phyloP scores from a whole-genome alignment of 2,113 vertebrate genomes.

The Athene noctua region DNA sequence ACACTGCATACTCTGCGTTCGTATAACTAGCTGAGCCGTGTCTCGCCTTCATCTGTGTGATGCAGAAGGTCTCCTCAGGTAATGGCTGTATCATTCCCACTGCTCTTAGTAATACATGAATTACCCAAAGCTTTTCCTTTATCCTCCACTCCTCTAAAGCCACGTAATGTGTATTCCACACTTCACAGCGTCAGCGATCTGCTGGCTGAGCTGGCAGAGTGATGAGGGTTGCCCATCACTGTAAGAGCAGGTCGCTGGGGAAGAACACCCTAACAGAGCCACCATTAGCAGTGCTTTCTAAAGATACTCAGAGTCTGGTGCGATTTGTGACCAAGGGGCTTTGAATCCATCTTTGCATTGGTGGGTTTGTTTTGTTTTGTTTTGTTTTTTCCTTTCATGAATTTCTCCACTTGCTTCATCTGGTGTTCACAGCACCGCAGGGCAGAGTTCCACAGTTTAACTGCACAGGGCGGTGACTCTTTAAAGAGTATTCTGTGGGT shows the following conservation, averaged over 20 bases:
- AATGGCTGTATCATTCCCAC: neutral
- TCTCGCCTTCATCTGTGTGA: neutral
- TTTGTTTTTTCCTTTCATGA: neutral
- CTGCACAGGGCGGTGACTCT: too few relatives aligned
- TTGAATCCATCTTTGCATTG: neutral
- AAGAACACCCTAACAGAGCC: neutral
- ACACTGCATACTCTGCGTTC: neutral
- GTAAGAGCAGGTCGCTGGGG: neutral
- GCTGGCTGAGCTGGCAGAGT: neutral
- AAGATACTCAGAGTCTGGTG: neutral
- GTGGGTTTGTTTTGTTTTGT: too few relatives aligned
- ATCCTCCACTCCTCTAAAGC: neutral
- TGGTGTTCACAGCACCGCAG: neutral
- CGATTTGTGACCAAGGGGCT: neutral
- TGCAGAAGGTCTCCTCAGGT: neutral
- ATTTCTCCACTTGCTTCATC: neutral
- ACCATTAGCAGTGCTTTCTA: neutral
- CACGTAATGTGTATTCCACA: rapidly evolving
- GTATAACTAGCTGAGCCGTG: neutral
- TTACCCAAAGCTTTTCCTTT: neutral
- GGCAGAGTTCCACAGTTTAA: neutral
- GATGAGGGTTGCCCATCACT: neutral
- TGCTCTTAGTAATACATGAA: neutral
- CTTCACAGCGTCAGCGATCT: neutral
- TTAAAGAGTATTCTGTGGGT: neutral